phyloP scores from a whole-genome alignment of 2,797 vertebrate genomes.

The Dromococcyx pavoninus region DNA sequence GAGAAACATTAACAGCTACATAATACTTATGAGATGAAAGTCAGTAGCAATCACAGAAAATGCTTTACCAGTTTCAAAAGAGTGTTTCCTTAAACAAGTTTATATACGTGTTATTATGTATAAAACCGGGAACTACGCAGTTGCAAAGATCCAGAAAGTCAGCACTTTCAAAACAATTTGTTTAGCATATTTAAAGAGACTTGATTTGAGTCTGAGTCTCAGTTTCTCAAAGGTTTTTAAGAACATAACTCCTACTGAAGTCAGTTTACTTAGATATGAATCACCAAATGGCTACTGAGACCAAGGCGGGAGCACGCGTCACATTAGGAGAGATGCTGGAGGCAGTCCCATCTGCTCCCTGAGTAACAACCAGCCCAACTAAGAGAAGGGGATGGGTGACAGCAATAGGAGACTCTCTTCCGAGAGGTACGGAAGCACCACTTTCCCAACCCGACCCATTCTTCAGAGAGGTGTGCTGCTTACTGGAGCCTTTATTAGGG shows the following conservation, averaged over 20 bases:
- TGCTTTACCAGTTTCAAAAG: not conserved
- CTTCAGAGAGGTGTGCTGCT: too few species aligned
- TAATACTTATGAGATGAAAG: not conserved
- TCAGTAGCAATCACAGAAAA: not conserved
- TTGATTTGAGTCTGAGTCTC: slow-evolving; percentile 6
- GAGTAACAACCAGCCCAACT: too few species aligned
- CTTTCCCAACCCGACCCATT: too few species aligned
- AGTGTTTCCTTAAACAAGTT: not conserved
- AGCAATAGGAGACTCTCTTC: too few species aligned
- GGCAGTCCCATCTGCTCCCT: too few species aligned
- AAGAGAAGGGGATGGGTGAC: too few species aligned
- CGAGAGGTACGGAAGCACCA: too few species aligned
- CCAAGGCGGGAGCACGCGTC: too few species aligned
- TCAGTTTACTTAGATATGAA: slow-evolving; percentile 31
- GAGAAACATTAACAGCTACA: not conserved
- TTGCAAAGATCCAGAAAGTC: not conserved
- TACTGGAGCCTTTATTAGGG: too few species aligned
- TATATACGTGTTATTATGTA: not conserved
- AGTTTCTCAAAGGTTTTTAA: slow-evolving; percentile 49
- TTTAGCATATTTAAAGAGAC: slow-evolving; percentile 1
- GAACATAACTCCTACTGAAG: slow-evolving; percentile 17
- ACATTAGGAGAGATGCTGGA: too few species aligned
- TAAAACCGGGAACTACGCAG: not conserved
- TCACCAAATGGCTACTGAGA: not conserved
- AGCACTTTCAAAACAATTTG: slow-evolving; percentile 13